Evolutionary conservation across 1,140 invertebrate species (phyloP).

Genomic region (Pseudomyrmex flavicornis): DNA sequence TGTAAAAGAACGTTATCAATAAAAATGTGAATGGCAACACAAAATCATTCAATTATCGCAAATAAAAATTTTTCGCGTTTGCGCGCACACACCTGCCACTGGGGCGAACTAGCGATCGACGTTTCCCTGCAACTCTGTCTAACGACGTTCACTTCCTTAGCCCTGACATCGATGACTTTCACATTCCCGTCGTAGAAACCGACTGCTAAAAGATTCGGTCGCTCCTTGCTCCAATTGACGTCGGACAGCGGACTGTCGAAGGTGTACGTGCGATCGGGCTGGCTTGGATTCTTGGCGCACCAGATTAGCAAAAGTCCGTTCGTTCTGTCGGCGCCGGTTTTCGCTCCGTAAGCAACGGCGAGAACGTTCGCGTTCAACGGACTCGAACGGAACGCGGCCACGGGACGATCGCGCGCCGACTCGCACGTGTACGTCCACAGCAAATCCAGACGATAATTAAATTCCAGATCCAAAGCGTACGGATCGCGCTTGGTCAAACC

Average conservation of each 20-base stretch:
- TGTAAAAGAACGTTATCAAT: not conserved
- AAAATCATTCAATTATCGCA: not conserved
- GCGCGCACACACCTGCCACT: conserved; percentile 85
- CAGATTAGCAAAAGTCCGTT: conserved; percentile 91
- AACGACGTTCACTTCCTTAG: conserved; percentile 84
- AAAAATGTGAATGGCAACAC: not conserved
- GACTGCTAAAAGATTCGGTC: conserved; percentile 91
- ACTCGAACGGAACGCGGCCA: conserved; percentile 88
- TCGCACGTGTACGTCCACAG: conserved; percentile 88
- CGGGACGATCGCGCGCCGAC: conserved; percentile 83
- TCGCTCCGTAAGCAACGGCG: conserved; percentile 89
- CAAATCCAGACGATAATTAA: conserved; percentile 87
- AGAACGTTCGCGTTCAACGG: conserved; percentile 88
- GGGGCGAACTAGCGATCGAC: conserved; percentile 88
- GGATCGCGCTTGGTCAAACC: conserved; percentile 87
- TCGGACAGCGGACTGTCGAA: conserved; percentile 90
- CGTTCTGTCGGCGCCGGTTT: conserved; percentile 85
- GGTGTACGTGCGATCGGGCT: conserved; percentile 90
- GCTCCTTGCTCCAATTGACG: conserved; percentile 89
- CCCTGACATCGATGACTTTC: conserved; percentile 89
- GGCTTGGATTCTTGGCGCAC: conserved; percentile 94
- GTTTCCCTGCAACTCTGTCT: conserved; percentile 85
- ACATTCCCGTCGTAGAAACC: conserved; percentile 93
- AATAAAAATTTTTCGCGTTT: too few relatives aligned
- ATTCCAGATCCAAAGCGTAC: conserved; percentile 86